Conservation (phyloP, 2,113 vertebrate species). For the Vidua chalybeata region DNA sequence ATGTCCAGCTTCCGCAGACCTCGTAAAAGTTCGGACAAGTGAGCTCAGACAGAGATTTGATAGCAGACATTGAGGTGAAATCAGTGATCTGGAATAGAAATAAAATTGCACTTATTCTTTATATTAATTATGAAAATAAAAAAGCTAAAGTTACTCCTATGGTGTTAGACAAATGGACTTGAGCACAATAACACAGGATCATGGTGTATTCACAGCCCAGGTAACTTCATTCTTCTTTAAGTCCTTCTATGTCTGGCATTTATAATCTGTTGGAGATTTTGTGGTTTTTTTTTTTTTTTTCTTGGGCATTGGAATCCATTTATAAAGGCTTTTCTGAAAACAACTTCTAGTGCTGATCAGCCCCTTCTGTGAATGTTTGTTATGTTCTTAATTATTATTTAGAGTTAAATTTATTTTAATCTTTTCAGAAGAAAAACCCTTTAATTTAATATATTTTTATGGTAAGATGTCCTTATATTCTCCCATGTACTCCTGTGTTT, state of each 20-base stretch:
- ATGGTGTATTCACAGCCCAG: slow-evolving; percentile 47
- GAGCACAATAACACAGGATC: slow-evolving; percentile 28
- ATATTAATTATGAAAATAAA: slow-evolving; percentile 68
- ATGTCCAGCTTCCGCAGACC: slow-evolving; percentile 92
- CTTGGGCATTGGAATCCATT: not conserved
- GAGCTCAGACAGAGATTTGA: slow-evolving; percentile 24
- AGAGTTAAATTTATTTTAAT: slow-evolving; percentile 60
- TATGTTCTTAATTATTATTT: slow-evolving; percentile 57
- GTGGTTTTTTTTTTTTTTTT: not conserved
- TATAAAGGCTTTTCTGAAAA: slow-evolving; percentile 48
- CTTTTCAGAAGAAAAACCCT: not conserved
- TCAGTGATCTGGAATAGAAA: not conserved
- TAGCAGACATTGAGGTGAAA: not conserved
- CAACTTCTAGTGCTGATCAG: slow-evolving; percentile 12
- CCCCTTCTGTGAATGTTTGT: slow-evolving; percentile 35
- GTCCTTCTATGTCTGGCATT: slow-evolving; percentile 28
- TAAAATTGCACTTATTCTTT: slow-evolving; percentile 86
- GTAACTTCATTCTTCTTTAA: slow-evolving; percentile 54
- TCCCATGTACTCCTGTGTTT: not conserved
- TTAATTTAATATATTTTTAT: not conserved
- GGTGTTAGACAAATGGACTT: slow-evolving; percentile 50
- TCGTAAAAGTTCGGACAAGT: slow-evolving; percentile 94
- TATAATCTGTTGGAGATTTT: not conserved
- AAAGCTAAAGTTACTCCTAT: slow-evolving; percentile 62
- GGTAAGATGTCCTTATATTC: not conserved